phyloP scores from a whole-genome alignment of 2,888 invertebrate species.

The Lycia hirtaria region DNA sequence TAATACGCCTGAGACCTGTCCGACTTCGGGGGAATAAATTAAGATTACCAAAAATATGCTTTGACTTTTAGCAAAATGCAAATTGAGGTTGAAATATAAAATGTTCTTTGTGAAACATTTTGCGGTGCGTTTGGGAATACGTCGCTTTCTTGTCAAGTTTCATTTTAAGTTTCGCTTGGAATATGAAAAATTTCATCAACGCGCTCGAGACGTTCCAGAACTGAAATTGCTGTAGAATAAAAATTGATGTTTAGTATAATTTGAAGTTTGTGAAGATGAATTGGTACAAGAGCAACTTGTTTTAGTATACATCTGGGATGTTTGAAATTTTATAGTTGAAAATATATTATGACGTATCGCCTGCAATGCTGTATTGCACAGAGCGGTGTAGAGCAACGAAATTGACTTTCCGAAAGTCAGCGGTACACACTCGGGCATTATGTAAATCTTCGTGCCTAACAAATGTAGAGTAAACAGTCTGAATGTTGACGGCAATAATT shows the following conservation, averaged over 20 bases:
- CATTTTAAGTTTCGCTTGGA: slow-evolving; percentile 28
- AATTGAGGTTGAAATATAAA: slow-evolving; percentile 38
- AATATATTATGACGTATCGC: not conserved
- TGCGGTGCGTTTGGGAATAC: slow-evolving; percentile 34
- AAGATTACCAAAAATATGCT: slow-evolving; percentile 40
- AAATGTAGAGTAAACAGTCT: slow-evolving; percentile 62
- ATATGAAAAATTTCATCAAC: slow-evolving; percentile 30
- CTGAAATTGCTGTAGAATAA: slow-evolving; percentile 15
- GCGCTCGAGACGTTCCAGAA: slow-evolving; percentile 18
- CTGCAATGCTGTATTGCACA: not conserved
- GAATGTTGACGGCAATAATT: slow-evolving; percentile 72
- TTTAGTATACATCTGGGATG: slow-evolving; percentile 4
- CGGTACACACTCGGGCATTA: slow-evolving; percentile 37
- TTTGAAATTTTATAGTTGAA: not conserved
- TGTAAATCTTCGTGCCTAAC: slow-evolving; percentile 60
- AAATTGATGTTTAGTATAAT: slow-evolving; percentile 10
- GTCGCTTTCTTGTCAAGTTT: slow-evolving; percentile 34
- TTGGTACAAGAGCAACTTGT: not conserved
- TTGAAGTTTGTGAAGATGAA: slow-evolving; percentile 8
- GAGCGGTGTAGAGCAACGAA: not conserved
- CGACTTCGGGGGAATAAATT: slow-evolving; percentile 39
- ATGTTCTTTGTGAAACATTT: slow-evolving; percentile 33
- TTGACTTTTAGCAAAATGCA: slow-evolving; percentile 36
- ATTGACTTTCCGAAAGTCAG: slow-evolving; percentile 23
- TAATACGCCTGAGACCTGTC: slow-evolving; percentile 44